These are phyloP conservation scores for Pyxicephalus adspersus DNA, from an alignment of 2,113 vertebrate species.

Conservation along the genomic window DNA sequence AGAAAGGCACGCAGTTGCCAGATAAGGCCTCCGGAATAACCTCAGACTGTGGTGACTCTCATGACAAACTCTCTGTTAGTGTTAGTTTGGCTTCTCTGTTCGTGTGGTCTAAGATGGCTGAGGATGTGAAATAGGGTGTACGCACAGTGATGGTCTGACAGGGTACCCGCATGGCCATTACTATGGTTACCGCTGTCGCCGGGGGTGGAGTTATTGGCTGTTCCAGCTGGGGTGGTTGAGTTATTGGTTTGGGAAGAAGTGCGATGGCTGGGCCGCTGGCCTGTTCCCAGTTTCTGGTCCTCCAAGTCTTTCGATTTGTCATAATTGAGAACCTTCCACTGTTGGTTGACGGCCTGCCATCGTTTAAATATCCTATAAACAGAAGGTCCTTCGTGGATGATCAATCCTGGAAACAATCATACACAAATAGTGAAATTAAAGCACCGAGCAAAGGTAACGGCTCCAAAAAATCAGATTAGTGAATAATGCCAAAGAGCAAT, in stretches of 20 bases:
- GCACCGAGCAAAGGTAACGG: too few relatives aligned
- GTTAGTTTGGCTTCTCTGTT: constrained; percentile 81
- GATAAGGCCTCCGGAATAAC: constrained; percentile 73
- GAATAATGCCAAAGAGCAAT: too few relatives aligned
- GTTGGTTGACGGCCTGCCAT: constrained; percentile 99
- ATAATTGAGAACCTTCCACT: constrained; percentile 99
- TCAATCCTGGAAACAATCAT: constrained; percentile 79
- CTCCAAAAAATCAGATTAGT: too few relatives aligned
- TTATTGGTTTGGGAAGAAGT: constrained; percentile 78
- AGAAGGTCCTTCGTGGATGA: constrained; percentile 95
- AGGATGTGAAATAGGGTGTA: constrained; percentile 96
- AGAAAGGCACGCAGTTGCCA: constrained; percentile 29
- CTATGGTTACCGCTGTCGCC: constrained; percentile 65
- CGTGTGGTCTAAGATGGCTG: constrained; percentile 92
- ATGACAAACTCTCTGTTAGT: constrained; percentile 96
- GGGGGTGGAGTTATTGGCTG: constrained; percentile 77
- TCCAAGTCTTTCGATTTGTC: constrained; percentile 92
- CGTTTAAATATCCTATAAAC: constrained; percentile 98
- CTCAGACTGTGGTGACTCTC: constrained; percentile 98
- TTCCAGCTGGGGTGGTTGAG: constrained; percentile 76
- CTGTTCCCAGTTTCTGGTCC: constrained; percentile 81
- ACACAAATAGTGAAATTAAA: background rate
- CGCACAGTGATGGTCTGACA: constrained; percentile 94
- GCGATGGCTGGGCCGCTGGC: constrained; percentile 83
- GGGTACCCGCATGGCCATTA: constrained; percentile 72